Evolutionary conservation across 2,797 vertebrate species (phyloP).

Genomic region (Jordanella pulchra): DNA sequence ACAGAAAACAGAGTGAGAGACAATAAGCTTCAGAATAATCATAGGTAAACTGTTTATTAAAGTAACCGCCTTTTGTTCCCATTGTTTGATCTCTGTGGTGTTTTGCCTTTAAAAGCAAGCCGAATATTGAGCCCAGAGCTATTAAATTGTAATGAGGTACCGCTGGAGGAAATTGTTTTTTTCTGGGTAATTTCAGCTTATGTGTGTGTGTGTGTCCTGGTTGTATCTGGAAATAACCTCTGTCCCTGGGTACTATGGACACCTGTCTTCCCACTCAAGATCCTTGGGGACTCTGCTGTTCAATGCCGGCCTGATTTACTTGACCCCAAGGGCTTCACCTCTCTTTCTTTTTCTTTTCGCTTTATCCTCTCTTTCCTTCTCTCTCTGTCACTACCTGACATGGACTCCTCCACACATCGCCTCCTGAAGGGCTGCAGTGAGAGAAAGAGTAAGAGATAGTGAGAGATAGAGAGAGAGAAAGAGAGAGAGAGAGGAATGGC

Average conservation of each 20-base stretch:
- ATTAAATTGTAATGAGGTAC: conserved; percentile 56
- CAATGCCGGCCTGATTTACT: conserved; percentile 73
- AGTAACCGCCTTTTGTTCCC: conserved; percentile 32
- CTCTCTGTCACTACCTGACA: conserved; percentile 23
- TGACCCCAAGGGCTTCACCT: conserved; percentile 64
- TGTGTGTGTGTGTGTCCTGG: conserved; percentile 44
- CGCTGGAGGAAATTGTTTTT: conserved; percentile 53
- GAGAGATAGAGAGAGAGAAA: conserved; percentile 72
- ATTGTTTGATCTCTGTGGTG: conserved; percentile 60
- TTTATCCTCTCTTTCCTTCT: conserved; percentile 31
- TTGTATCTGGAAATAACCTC: conserved; percentile 62
- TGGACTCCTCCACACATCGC: conserved; percentile 30
- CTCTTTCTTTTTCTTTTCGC: conserved; percentile 33
- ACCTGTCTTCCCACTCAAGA: conserved; percentile 74
- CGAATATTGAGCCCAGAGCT: conserved; percentile 49
- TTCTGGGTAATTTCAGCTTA: conserved; percentile 49
- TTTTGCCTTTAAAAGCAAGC: conserved; percentile 56
- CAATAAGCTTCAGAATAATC: conserved; percentile 58
- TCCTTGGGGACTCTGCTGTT: conserved; percentile 58
- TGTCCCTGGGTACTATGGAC: conserved; percentile 66
- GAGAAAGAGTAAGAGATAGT: too few relatives aligned
- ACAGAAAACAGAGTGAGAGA: conserved; percentile 53
- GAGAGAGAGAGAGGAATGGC: conserved; percentile 70
- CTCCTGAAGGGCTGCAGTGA: conserved; percentile 62
- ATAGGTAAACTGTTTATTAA: conserved; percentile 66